These are phyloP conservation scores for Dipodomys spectabilis DNA, from an alignment of 2,113 vertebrate genomes.

Conservation along the genomic window DNA sequence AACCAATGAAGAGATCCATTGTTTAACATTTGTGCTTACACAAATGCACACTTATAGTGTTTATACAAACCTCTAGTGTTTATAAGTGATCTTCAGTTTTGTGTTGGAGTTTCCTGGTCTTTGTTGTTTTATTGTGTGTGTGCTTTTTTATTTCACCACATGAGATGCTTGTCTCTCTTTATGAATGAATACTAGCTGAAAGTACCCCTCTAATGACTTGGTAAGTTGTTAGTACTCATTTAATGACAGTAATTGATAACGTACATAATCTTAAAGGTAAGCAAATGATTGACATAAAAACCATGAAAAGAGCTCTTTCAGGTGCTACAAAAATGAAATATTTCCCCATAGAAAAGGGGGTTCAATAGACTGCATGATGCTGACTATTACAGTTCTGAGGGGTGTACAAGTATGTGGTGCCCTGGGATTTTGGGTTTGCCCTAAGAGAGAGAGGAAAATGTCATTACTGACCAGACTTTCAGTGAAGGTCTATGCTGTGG, in stretches of 20 bases:
- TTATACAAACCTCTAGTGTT: background rate
- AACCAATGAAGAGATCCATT: background rate
- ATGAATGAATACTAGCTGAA: background rate
- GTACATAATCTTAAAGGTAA: background rate
- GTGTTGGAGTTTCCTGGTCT: background rate
- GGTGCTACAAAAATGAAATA: no score
- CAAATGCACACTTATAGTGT: no score
- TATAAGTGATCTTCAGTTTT: background rate
- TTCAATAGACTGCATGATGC: rapidly evolving
- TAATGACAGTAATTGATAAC: background rate
- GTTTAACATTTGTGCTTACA: no score
- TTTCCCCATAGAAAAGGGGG: background rate
- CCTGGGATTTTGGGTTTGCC: background rate
- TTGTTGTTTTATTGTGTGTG: background rate
- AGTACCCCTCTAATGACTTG: background rate
- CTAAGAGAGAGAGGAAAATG: background rate
- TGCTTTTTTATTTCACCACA: background rate
- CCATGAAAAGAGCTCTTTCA: background rate
- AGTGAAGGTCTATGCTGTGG: background rate
- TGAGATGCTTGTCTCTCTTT: background rate
- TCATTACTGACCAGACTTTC: background rate
- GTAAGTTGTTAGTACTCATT: background rate
- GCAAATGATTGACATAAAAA: background rate
- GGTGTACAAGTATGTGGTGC: background rate
- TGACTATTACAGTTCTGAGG: rapidly evolving